Conservation (phyloP, 1,140 invertebrate genomes). For the Lerema accius region DNA sequence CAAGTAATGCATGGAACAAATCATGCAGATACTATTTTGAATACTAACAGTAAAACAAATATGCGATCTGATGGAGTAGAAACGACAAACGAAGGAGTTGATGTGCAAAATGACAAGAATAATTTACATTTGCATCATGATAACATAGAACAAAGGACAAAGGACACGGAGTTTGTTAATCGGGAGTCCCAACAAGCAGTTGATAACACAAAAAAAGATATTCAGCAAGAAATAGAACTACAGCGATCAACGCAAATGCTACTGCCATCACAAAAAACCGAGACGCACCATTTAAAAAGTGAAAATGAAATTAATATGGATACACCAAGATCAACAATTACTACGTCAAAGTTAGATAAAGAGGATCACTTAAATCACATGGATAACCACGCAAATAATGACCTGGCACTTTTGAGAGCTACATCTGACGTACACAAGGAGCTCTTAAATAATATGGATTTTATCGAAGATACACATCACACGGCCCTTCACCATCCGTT, state of each 20-base stretch:
- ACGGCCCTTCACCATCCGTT: slow-evolving; percentile 9
- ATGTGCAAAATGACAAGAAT: not conserved
- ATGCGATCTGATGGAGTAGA: not conserved
- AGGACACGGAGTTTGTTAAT: not conserved
- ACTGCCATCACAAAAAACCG: too few species aligned
- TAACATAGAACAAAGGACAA: not conserved
- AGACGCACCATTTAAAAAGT: too few species aligned
- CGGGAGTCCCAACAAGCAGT: not conserved
- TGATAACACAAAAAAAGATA: not conserved
- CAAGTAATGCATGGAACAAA: not conserved
- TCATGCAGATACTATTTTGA: not conserved
- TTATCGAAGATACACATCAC: slow-evolving; percentile 20
- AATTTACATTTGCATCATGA: not conserved
- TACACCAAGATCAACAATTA: not conserved
- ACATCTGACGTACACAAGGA: slow-evolving; percentile 26
- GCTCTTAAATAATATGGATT: slow-evolving; percentile 30
- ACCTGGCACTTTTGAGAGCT: slow-evolving; percentile 3
- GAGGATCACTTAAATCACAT: slow-evolving; percentile 10
- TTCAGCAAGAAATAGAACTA: not conserved
- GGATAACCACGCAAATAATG: not conserved
- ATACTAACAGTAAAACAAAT: not conserved
- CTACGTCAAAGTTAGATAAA: not conserved
- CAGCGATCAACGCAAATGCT: not conserved
- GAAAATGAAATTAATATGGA: slow-evolving; percentile 6
- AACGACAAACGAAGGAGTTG: not conserved